phyloP scores from a whole-genome alignment of 1,140 invertebrate genomes.

The Tetraneura akinire region DNA sequence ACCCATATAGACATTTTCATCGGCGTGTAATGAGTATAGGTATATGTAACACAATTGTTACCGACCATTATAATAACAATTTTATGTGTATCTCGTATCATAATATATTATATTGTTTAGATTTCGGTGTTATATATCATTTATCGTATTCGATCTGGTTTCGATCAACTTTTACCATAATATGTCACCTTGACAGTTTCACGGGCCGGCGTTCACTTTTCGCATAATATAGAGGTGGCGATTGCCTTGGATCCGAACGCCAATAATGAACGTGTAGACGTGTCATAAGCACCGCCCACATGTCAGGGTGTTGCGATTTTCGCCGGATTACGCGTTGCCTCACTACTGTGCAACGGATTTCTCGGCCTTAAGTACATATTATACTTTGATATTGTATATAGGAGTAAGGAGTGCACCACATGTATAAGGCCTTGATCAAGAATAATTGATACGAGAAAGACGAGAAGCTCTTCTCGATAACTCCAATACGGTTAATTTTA shows the following conservation, averaged over 20 bases:
- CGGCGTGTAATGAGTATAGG: background rate
- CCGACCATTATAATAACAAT: background rate
- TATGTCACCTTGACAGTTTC: conserved; percentile 45
- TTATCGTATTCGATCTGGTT: conserved; percentile 48
- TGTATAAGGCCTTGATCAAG: background rate
- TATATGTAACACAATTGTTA: too few relatives aligned
- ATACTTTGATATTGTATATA: background rate
- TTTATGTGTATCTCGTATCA: background rate
- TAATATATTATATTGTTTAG: conserved; percentile 19
- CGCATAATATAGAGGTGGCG: conserved; percentile 35
- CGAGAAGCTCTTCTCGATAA: background rate
- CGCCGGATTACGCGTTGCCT: conserved; percentile 28
- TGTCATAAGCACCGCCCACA: conserved; percentile 48
- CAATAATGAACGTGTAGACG: conserved; percentile 50
- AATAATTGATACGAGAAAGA: conserved; percentile 9
- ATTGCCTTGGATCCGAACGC: conserved; percentile 42
- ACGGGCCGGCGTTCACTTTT: conserved; percentile 46
- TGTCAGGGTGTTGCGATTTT: conserved; percentile 47
- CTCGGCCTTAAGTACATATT: background rate
- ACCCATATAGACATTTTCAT: background rate
- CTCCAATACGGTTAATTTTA: background rate
- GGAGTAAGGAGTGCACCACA: background rate
- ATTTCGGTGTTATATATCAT: conserved; percentile 12
- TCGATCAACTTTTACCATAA: conserved; percentile 51
- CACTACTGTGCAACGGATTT: conserved; percentile 19